phyloP scores from a whole-genome alignment of 2,797 vertebrate species.

The Florisuga fusca region DNA sequence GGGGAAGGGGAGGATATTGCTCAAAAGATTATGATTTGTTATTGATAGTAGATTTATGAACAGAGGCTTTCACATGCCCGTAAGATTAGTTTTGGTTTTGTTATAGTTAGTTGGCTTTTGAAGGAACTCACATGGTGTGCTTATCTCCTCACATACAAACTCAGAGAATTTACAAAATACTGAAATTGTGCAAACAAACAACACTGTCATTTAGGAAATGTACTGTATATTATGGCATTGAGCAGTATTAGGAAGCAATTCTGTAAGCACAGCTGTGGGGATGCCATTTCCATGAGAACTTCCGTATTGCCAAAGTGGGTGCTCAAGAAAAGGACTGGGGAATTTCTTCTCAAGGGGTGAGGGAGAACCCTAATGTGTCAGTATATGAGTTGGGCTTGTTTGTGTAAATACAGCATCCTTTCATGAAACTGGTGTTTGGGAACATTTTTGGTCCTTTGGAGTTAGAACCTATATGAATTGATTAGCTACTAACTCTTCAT shows the following conservation, averaged over 20 bases:
- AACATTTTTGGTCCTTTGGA: constrained; percentile 33
- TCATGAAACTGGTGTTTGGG: constrained; percentile 17
- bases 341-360: background rate
- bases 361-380: background rate
- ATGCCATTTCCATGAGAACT: constrained; percentile 38
- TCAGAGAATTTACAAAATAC: background rate
- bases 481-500: constrained; percentile 62
- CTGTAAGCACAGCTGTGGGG: constrained; percentile 4
- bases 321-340: background rate
- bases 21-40: background rate
- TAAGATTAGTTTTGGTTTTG: background rate
- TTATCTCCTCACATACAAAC: constrained; percentile 15
- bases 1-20: background rate
- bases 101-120: background rate
- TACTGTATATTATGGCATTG: background rate
- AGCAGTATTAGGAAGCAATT: background rate
- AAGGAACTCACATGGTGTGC: background rate
- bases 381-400: background rate
- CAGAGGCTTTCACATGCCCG: background rate
- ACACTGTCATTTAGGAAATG: background rate
- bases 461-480: constrained; percentile 23
- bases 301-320: constrained; percentile 2
- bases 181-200: background rate
- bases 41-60: background rate
- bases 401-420: background rate